These are phyloP conservation scores for Cydia pomonella DNA, from an alignment of 1,140 invertebrate genomes.

Conservation along the genomic window DNA sequence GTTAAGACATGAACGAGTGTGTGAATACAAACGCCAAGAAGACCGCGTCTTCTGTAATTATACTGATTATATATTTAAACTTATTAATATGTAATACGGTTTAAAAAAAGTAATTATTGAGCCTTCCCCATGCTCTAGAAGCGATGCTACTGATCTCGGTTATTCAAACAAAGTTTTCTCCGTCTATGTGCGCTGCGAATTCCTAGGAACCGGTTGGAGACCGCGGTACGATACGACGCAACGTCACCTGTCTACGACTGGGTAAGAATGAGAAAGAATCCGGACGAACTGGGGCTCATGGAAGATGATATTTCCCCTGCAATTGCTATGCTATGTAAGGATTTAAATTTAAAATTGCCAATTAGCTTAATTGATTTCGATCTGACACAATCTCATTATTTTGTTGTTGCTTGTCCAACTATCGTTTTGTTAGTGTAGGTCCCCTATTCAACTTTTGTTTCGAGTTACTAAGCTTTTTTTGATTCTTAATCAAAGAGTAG, in stretches of 20 bases:
- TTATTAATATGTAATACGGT: too few species aligned
- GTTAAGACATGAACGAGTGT: conserved; percentile 1
- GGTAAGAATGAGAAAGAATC: not conserved
- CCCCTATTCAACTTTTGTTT: too few species aligned
- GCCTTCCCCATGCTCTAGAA: not conserved
- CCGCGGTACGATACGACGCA: not conserved
- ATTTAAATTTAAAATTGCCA: too few species aligned
- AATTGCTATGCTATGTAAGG: not conserved
- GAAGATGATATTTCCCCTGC: not conserved
- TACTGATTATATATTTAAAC: too few species aligned
- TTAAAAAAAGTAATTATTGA: too few species aligned
- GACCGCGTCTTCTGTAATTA: too few species aligned
- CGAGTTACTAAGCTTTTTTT: too few species aligned
- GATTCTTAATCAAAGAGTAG: too few species aligned
- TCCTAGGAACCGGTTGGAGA: conserved; percentile 27
- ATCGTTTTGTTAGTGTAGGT: too few species aligned
- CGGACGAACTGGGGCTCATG: not conserved
- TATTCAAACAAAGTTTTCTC: conserved; percentile 17
- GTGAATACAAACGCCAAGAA: not conserved
- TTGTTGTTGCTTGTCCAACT: too few species aligned
- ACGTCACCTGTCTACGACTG: conserved; percentile 22
- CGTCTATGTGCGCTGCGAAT: conserved; percentile 22
- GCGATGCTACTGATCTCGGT: not conserved
- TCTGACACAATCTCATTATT: too few species aligned
- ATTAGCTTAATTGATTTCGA: too few species aligned